phyloP scores from a whole-genome alignment of 2,888 invertebrate genomes.

The Hirudinaria manillensis region DNA sequence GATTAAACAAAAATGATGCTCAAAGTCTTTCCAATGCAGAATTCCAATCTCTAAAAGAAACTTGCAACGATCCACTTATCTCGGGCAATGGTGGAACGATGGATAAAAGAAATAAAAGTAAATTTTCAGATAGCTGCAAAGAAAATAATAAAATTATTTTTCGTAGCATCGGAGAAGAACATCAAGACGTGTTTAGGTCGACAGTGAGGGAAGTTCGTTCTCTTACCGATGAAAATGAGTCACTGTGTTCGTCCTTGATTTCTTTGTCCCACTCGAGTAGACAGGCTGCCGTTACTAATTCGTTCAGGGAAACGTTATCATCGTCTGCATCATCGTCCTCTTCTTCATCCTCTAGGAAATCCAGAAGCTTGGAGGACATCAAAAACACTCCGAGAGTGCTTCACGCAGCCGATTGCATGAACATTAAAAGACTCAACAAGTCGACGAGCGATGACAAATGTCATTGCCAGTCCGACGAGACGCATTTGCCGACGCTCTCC shows the following conservation, averaged over 20 bases:
- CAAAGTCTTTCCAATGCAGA: no score
- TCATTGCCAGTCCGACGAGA: background rate
- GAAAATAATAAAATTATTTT: no score
- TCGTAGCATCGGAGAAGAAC: no score
- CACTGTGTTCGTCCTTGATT: background rate
- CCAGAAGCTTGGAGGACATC: slow-evolving; percentile 52
- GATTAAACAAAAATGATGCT: no score
- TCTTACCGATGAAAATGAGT: slow-evolving; percentile 14
- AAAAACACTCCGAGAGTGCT: slow-evolving; percentile 41
- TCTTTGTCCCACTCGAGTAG: background rate
- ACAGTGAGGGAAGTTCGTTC: slow-evolving; percentile 10
- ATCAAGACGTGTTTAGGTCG: background rate
- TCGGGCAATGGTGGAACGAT: background rate
- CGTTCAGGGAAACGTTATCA: slow-evolving; percentile 1
- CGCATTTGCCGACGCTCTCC: background rate
- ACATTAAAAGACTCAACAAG: no score
- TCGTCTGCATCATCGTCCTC: slow-evolving; percentile 9
- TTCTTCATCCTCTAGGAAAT: slow-evolving; percentile 42
- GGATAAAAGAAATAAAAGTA: background rate
- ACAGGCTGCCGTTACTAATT: background rate
- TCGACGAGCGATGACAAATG: background rate
- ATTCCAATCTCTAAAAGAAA: no score
- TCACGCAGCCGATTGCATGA: background rate
- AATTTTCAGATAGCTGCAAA: no score
- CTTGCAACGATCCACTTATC: background rate